These are phyloP conservation scores for Emydocephalus ijimae DNA, from an alignment of 2,113 vertebrate genomes.

Conservation along the genomic window DNA sequence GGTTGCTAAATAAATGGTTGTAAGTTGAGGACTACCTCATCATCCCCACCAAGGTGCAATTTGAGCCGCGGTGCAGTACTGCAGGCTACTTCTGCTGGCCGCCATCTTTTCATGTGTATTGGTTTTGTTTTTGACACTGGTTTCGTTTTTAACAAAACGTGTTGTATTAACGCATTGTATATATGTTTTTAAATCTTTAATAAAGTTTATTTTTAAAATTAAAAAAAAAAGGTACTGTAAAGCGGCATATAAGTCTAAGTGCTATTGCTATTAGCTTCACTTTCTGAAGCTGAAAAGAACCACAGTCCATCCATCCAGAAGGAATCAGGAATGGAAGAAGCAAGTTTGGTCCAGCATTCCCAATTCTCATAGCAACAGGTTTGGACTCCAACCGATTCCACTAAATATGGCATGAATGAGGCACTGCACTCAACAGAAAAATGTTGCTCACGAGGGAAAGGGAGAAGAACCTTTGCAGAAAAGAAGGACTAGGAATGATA, in stretches of 20 bases:
- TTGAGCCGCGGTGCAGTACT: too few relatives aligned
- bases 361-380: background rate
- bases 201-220: too few relatives aligned
- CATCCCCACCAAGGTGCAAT: background rate
- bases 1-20: background rate
- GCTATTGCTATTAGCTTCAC: background rate
- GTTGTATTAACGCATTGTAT: too few relatives aligned
- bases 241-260: too few relatives aligned
- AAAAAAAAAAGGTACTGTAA: too few relatives aligned
- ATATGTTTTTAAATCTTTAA: too few relatives aligned
- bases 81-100: too few relatives aligned
- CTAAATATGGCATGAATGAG: background rate
- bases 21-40: background rate
- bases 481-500: background rate
- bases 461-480: background rate
- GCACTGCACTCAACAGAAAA: background rate
- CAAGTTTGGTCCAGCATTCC: background rate
- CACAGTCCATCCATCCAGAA: background rate
- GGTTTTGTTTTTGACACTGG: too few relatives aligned
- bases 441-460: background rate
- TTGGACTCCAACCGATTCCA: background rate
- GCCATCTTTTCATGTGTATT: too few relatives aligned
- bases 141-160: too few relatives aligned
- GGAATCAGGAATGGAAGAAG: background rate
- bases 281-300: background rate